Evolutionary conservation across 2,888 invertebrate species (phyloP).

Genomic region (Luffia ferchaultella): DNA sequence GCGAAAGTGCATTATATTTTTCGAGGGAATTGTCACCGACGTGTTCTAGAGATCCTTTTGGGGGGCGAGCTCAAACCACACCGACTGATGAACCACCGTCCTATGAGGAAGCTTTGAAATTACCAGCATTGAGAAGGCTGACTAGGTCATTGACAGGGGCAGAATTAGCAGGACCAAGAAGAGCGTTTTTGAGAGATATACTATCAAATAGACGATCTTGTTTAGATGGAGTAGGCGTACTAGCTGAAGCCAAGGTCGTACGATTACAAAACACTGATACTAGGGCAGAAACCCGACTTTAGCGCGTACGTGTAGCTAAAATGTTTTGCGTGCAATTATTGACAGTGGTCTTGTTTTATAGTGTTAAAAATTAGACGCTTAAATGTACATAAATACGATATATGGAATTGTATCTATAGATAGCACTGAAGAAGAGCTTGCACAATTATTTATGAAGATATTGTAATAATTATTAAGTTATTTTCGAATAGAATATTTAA

Average conservation of each 20-base stretch:
- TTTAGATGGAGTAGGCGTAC: conserved; percentile 52
- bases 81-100: conserved; percentile 68
- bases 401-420: background rate
- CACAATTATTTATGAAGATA: conserved; percentile 27
- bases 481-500: too few species aligned
- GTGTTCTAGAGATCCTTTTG: conserved; percentile 69
- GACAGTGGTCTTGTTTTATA: conserved; percentile 15
- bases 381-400: background rate
- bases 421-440: conserved; percentile 26
- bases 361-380: background rate
- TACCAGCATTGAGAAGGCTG: conserved; percentile 63
- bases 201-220: conserved; percentile 56
- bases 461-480: too few species aligned
- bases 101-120: conserved; percentile 71
- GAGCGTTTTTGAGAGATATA: conserved; percentile 56
- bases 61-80: conserved; percentile 62
- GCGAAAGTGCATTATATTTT: conserved; percentile 40
- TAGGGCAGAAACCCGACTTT: conserved; percentile 55
- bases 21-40: conserved; percentile 53
- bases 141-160: conserved; percentile 69
- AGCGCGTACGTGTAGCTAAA: conserved; percentile 25
- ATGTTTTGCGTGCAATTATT: conserved; percentile 23
- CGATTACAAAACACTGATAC: conserved; percentile 44
- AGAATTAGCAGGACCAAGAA: conserved; percentile 53
- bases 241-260: conserved; percentile 48